Evolutionary conservation across 2,113 vertebrate genomes (phyloP).

Genomic region (Petaurus breviceps): DNA sequence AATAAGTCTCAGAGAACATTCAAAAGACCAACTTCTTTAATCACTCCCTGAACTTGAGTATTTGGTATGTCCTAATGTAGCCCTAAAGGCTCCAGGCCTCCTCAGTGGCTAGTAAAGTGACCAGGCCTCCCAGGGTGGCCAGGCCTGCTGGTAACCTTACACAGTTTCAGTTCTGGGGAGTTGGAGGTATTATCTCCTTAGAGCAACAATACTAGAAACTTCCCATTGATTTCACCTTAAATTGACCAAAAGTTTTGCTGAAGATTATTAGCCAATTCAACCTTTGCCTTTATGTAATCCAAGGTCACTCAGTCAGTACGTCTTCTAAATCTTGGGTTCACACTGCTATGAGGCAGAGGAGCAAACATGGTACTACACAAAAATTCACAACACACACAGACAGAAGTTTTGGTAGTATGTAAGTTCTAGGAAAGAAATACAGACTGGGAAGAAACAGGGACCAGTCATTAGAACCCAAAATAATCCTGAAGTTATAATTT

Average conservation of each 20-base stretch:
- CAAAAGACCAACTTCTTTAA: conserved; percentile 19
- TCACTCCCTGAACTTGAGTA: background rate
- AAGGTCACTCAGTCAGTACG: conserved; percentile 21
- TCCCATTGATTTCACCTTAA: conserved; percentile 52
- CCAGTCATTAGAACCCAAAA: conserved; percentile 35
- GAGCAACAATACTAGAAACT: conserved; percentile 39
- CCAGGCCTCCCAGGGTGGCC: conserved; percentile 7
- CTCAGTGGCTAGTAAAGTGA: conserved; percentile 28
- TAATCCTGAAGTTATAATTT: background rate
- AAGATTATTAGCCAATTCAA: conserved; percentile 44
- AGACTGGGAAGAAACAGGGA: background rate
- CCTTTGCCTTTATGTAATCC: conserved; percentile 18
- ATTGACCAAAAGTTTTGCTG: conserved; percentile 34
- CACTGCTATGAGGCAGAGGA: background rate
- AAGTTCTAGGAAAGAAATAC: conserved; percentile 9
- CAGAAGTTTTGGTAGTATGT: background rate
- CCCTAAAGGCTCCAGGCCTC: background rate
- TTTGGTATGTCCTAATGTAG: conserved; percentile 11
- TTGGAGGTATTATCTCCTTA: conserved; percentile 38
- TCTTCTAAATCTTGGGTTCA: background rate
- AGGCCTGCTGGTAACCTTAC: background rate
- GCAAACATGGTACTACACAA: conserved; percentile 6
- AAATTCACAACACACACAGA: background rate
- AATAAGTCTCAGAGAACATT: conserved; percentile 10
- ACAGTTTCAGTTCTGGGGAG: background rate